Base-by-base conservation (phyloP, 1,140 invertebrate species). In the Ceratitis capitata region DNA sequence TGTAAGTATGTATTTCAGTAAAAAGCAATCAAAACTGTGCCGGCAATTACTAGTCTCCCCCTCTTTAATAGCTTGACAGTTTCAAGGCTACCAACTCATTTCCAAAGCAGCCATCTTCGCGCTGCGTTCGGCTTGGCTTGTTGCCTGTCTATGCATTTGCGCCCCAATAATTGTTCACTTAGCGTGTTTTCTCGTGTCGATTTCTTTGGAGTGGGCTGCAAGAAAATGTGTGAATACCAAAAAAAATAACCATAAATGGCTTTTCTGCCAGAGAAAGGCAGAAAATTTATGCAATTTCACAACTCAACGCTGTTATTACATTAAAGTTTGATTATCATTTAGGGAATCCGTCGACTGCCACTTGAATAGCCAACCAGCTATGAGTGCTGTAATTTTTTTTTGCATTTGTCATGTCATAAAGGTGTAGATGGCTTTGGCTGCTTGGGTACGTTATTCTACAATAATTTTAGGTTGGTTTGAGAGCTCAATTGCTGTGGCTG, bases 1-100 rank as follows among this genome's bases (percentile, higher is more conserved):
- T 2, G 5, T 78, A 39, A n/a, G 39, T 26, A 14, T n/a, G 35
- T 39, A n/a, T n/a, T 56, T 14, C 51, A 19, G 14, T 78, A 23
- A 78, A 39, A 47, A 78, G 69, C 39, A 78, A 78, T 78, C 69
- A 78, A 78, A 78, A n/a, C 69, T 12, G 23, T 78, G 69, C 69
- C n/a, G 69, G 7, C 69, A 78, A 78, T 45, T 10, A 39, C n/a
- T 14, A 78, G n/a, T 61, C 5, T 5, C 12, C 32, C 6, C 7
- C 26, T 45, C 7, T n/a, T 39, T 29, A 49, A 35, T 45, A n/a
- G 69, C n/a, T 78, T 42, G 69, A 45, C 39, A 47, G 35, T 10
- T 56, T 23, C 51, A 56, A 56, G 51, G 51, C 51, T 23, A 7
- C 3, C 64, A 74, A 35, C 16, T 42, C 35, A 74, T 42, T 78